Conservation (phyloP, 2,888 invertebrate species). For the Drosophila quinaria region DNA sequence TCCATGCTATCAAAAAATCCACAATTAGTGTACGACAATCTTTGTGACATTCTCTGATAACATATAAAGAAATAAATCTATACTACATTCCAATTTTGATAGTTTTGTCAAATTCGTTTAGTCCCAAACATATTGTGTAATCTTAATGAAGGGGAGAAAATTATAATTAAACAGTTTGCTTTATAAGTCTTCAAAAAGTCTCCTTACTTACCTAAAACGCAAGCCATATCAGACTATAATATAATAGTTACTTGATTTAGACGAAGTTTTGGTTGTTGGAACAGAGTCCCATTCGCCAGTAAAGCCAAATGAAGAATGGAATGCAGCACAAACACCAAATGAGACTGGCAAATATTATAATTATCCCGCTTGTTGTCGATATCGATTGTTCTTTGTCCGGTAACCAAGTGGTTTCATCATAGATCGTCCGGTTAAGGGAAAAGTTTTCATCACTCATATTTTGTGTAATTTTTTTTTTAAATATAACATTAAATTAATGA, state of each 20-base stretch:
- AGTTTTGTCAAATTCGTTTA: not conserved
- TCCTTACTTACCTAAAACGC: not conserved
- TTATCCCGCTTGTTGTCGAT: constrained; percentile 8
- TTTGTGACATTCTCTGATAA: constrained; percentile 1
- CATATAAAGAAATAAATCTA: not conserved
- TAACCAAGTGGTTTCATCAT: not conserved
- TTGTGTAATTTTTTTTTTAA: not conserved
- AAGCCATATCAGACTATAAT: not conserved
- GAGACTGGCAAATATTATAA: not conserved
- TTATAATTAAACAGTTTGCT: not conserved
- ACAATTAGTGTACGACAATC: not conserved
- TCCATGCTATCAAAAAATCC: not conserved
- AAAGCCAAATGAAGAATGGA: constrained; percentile 28
- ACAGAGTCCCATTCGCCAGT: constrained; percentile 31
- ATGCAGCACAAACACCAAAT: constrained; percentile 19
- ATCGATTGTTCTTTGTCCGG: not conserved
- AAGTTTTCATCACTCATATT: constrained; percentile 2
- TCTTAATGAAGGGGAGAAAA: not conserved
- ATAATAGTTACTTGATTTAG: not conserved
- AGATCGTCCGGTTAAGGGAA: not conserved
- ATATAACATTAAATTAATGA: not conserved
- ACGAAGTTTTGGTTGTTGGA: not conserved
- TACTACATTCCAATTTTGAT: not conserved
- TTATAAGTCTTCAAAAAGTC: no score
- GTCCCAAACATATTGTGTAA: not conserved